Evolutionary conservation across 1,140 invertebrate genomes (phyloP).

Genomic region (Drosophila tristis): DNA sequence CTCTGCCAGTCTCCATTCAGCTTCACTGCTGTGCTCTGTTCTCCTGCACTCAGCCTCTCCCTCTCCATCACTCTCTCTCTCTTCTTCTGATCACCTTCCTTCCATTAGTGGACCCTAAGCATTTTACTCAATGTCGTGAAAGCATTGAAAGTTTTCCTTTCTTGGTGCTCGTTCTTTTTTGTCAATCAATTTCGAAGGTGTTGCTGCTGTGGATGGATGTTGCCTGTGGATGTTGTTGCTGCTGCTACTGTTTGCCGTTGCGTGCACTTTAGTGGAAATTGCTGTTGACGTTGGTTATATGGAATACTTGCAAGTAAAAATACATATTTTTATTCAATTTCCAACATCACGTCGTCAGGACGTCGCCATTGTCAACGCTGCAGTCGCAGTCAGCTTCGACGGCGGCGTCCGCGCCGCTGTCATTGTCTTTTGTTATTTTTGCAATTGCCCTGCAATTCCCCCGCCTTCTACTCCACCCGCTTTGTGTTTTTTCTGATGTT

Average conservation of each 20-base stretch:
- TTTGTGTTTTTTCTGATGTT: constrained; percentile 45
- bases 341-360: constrained; percentile 60
- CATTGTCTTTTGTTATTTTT: constrained; percentile 53
- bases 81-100: constrained; percentile 1
- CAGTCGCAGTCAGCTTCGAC: constrained; percentile 5
- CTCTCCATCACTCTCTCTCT: too few species aligned
- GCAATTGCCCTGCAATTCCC: constrained; percentile 29
- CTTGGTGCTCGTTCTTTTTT: constrained; percentile 38
- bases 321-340: constrained; percentile 72
- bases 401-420: constrained; percentile 4
- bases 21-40: too few species aligned
- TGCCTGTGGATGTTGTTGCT: constrained; percentile 17
- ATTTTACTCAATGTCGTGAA: constrained; percentile 48
- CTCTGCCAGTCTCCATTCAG: background rate
- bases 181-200: constrained; percentile 77
- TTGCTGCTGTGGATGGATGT: constrained; percentile 52
- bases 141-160: constrained; percentile 30
- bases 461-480: constrained; percentile 2
- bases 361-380: constrained; percentile 42
- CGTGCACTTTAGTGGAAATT: constrained; percentile 76
- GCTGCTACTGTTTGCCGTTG: constrained; percentile 58
- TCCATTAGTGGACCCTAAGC: constrained; percentile 46
- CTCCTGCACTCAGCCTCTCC: background rate
- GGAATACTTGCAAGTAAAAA: constrained; percentile 57
- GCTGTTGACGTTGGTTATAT: constrained; percentile 69